These are phyloP conservation scores for Novumbra hubbsi DNA, from an alignment of 2,797 vertebrate genomes.

Conservation along the genomic window DNA sequence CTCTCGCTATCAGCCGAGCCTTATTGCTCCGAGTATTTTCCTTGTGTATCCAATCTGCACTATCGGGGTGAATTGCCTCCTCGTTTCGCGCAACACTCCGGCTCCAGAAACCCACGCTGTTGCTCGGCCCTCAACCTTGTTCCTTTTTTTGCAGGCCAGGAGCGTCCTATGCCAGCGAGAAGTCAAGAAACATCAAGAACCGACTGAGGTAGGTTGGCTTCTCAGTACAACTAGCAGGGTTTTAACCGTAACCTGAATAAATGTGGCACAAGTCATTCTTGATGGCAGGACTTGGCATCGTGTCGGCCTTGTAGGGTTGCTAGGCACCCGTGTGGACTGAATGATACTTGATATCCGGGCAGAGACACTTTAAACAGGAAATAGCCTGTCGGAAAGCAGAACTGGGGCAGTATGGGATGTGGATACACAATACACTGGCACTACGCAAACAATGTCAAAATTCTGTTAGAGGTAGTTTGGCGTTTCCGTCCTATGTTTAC, in stretches of 20 bases:
- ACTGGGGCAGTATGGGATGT: background rate
- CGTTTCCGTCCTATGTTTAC: background rate
- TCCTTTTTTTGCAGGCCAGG: background rate
- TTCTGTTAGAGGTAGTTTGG: background rate
- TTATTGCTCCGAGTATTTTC: background rate
- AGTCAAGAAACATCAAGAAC: background rate
- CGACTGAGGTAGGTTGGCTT: slow-evolving; percentile 9
- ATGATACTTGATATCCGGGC: background rate
- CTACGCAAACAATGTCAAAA: background rate
- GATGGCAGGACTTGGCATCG: background rate
- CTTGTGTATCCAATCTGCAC: background rate
- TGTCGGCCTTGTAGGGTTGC: background rate
- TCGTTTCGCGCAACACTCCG: background rate
- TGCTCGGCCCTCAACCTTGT: background rate
- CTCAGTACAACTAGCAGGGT: background rate
- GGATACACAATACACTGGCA: background rate
- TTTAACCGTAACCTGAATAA: background rate
- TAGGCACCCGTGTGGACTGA: background rate
- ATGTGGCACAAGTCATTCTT: background rate
- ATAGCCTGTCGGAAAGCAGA: background rate
- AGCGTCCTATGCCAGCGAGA: background rate
- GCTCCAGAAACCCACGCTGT: background rate
- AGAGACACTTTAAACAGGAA: background rate
- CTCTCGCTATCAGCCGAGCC: background rate
- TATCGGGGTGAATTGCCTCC: background rate